Conservation (phyloP, 2,113 vertebrate genomes). For the Eonycteris spelaea region DNA sequence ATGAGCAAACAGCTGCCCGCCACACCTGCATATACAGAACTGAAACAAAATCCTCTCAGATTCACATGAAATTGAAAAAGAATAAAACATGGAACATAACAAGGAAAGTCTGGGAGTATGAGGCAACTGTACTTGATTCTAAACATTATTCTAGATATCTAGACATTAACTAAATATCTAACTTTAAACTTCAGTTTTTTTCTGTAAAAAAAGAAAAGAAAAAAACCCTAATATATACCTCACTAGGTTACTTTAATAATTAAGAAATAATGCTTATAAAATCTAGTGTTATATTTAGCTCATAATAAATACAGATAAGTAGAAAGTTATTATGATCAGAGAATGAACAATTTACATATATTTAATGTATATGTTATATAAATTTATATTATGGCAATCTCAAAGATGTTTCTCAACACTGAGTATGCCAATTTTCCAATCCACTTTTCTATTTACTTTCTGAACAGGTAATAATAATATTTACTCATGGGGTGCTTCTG, state of each 20-base stretch:
- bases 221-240: not conserved
- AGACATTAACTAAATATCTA: not conserved
- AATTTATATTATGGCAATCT: not conserved
- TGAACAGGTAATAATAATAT: not conserved
- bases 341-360: not conserved
- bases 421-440: not conserved
- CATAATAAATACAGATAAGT: not conserved
- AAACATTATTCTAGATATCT: not conserved
- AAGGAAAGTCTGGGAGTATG: not conserved
- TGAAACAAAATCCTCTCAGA: not conserved
- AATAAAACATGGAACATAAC: not conserved
- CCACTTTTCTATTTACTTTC: not conserved
- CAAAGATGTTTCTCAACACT: not conserved
- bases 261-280: not conserved
- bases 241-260: not conserved
- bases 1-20: not conserved
- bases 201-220: slow-evolving; percentile 28
- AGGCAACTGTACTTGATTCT: not conserved
- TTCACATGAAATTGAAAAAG: not conserved
- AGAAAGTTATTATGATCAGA: not conserved
- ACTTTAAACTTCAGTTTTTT: not conserved
- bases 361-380: not conserved
- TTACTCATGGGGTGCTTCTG: not conserved
- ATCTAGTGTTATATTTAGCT: not conserved
- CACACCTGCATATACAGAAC: not conserved